Conservation (phyloP, 2,797 vertebrate species). For the Amphiprion clarkii region DNA sequence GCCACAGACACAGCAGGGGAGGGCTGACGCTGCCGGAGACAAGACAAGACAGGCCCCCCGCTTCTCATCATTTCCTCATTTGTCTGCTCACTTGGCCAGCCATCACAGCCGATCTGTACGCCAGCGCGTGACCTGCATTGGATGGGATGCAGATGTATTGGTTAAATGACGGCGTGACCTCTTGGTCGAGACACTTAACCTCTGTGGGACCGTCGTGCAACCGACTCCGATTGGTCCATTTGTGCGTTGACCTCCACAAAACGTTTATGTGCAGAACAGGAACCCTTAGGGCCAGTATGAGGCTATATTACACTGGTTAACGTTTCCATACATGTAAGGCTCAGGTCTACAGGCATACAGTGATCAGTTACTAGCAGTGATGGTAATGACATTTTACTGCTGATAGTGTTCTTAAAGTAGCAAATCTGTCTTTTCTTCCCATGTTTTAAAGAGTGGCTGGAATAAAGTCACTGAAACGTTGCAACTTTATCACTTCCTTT, state of each 20-base stretch:
- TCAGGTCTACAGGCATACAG: neutral
- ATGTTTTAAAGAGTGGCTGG: neutral
- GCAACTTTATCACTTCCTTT: neutral
- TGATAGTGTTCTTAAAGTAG: neutral
- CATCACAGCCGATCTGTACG: constrained; percentile 59
- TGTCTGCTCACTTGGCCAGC: constrained; percentile 71
- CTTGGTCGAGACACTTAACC: constrained; percentile 70
- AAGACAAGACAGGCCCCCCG: constrained; percentile 56
- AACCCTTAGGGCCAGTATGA: constrained; percentile 39
- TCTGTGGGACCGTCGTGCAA: constrained; percentile 31
- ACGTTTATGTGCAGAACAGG: constrained; percentile 35
- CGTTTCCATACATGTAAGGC: constrained; percentile 38
- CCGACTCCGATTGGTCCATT: constrained; percentile 30
- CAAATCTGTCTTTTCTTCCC: neutral
- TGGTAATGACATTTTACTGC: neutral
- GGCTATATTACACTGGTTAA: constrained; percentile 38
- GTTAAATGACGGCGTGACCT: constrained; percentile 70
- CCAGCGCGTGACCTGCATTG: constrained; percentile 58
- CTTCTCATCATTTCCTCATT: constrained; percentile 65
- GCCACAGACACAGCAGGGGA: constrained; percentile 65
- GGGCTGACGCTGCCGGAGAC: constrained; percentile 57
- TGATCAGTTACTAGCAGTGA: neutral
- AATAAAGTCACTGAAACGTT: too few relatives aligned
- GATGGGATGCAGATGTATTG: constrained; percentile 45
- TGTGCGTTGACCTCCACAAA: constrained; percentile 48